Evolutionary conservation across 2,113 vertebrate genomes (phyloP).

Genomic region (Callospermophilus lateralis): DNA sequence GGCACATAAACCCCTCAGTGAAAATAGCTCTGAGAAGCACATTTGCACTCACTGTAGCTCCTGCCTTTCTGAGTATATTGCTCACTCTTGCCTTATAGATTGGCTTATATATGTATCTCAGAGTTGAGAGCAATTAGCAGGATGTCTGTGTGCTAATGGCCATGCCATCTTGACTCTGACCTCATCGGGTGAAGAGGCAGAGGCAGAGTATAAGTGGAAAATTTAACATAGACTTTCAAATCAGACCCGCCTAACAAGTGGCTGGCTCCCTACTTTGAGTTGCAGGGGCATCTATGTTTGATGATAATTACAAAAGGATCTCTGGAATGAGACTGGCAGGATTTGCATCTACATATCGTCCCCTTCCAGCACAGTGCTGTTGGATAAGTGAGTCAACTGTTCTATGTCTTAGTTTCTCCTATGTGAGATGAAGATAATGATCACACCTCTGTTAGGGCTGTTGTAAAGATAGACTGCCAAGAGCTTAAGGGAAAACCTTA

Average conservation of each 20-base stretch:
- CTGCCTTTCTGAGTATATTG: not conserved
- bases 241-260: not conserved
- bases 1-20: constrained; percentile 63
- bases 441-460: not conserved
- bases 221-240: not conserved
- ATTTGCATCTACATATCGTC: not conserved
- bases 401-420: not conserved
- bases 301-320: not conserved
- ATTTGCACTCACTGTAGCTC: constrained; percentile 23
- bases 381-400: not conserved
- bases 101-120: not conserved
- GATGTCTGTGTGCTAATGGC: not conserved
- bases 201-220: not conserved
- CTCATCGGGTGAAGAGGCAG: not conserved
- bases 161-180: not conserved
- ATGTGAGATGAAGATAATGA: not conserved
- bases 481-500: not conserved
- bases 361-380: not conserved
- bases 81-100: not conserved
- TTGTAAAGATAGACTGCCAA: not conserved
- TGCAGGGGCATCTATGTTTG: not conserved
- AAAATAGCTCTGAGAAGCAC: constrained; percentile 68
- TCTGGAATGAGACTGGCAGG: not conserved
- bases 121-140: not conserved
- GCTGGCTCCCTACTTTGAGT: too few species aligned